Evolutionary conservation across 2,888 invertebrate genomes (phyloP).

Genomic region (Heterodera filipjevi): DNA sequence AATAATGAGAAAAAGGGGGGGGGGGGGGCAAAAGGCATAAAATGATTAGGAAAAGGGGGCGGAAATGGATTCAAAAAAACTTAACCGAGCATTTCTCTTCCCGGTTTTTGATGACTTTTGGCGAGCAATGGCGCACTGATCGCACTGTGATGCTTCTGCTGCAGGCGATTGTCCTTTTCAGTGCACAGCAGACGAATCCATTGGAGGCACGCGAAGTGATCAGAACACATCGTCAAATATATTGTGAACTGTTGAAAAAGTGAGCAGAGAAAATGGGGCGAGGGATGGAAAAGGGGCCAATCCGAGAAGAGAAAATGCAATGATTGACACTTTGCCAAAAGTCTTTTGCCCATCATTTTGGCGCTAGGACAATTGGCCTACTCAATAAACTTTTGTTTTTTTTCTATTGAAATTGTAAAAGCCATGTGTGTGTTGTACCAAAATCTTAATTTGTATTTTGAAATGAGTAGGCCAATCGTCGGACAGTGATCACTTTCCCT

Average conservation of each 20-base stretch:
- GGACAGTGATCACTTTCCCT: too few species aligned
- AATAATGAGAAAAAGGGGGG: too few species aligned
- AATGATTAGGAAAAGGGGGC: too few species aligned
- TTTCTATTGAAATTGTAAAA: too few species aligned
- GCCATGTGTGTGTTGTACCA: too few species aligned
- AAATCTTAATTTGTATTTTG: too few species aligned
- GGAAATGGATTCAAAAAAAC: too few species aligned
- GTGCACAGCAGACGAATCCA: not conserved
- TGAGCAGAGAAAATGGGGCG: not conserved
- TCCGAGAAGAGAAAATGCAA: too few species aligned
- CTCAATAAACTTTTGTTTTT: too few species aligned
- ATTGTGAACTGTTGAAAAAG: conserved; percentile 7
- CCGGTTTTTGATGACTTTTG: conserved; percentile 51
- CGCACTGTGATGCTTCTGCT: conserved; percentile 86
- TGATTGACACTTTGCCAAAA: not conserved
- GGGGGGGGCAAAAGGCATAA: conserved; percentile 76
- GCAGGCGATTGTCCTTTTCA: conserved; percentile 76
- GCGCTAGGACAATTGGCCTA: too few species aligned
- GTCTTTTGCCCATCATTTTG: not conserved
- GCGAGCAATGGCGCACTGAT: conserved; percentile 77
- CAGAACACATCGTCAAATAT: conserved; percentile 1
- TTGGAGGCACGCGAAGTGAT: not conserved
- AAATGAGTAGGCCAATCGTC: too few species aligned
- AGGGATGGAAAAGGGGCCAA: not conserved
- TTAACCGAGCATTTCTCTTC: not conserved